Percentiles rank a stretch among this genome's conserved stretches.
Evolutionary conservation across 2,888 invertebrate genomes (phyloP).

Genomic region (Notodonta ziczac): DNA sequence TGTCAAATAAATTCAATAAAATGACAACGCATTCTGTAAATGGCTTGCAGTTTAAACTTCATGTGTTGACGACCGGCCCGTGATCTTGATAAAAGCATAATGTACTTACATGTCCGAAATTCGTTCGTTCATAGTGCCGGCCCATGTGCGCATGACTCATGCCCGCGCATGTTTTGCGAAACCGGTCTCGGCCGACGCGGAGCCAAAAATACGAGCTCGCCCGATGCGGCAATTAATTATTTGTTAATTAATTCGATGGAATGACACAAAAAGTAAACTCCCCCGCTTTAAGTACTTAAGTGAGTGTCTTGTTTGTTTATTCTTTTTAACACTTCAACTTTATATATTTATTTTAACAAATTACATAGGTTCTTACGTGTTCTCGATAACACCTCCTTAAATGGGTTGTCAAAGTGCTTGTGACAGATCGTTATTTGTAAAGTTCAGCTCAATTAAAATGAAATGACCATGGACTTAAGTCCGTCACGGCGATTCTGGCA

Average conservation of each 20-base stretch:
- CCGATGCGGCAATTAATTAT: constrained; percentile 47
- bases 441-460: constrained; percentile 9
- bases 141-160: constrained; percentile 57
- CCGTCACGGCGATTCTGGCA: no score
- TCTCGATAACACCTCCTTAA: constrained; percentile 25
- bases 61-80: constrained; percentile 30
- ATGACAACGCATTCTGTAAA: constrained; percentile 30
- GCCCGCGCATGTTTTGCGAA: constrained; percentile 46
- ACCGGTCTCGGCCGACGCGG: constrained; percentile 45
- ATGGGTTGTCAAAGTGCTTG: constrained; percentile 17
- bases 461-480: constrained; percentile 13
- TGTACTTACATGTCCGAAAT: constrained; percentile 50
- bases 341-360: constrained; percentile 25
- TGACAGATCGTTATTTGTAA: constrained; percentile 21
- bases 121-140: constrained; percentile 35
- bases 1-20: constrained; percentile 16
- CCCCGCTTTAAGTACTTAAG: constrained; percentile 20
- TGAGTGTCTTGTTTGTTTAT: constrained; percentile 24
- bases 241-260: constrained; percentile 45
- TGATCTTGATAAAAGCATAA: constrained; percentile 44
- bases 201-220: constrained; percentile 34
- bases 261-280: constrained; percentile 32
- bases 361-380: constrained; percentile 25
- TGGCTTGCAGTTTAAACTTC: constrained; percentile 34
- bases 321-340: constrained; percentile 22